Evolutionary conservation across 1,140 invertebrate species (phyloP).

Genomic region (Pinna nobilis): DNA sequence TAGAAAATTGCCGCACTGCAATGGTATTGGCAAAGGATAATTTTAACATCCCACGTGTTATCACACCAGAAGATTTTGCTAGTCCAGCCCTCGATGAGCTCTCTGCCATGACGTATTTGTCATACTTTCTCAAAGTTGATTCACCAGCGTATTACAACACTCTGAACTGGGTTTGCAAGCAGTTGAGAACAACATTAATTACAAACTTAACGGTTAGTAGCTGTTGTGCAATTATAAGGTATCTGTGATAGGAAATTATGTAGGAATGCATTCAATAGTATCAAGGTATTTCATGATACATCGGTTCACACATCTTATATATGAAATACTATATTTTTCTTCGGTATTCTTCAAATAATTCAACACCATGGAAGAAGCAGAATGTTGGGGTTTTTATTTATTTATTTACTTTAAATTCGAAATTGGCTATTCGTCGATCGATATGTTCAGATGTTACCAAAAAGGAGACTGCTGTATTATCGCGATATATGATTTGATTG

Average conservation of each 20-base stretch:
- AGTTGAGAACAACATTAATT: slow-evolving; percentile 62
- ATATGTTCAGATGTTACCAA: too few species aligned
- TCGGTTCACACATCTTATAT: too few species aligned
- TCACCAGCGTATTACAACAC: slow-evolving; percentile 95
- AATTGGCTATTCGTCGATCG: too few species aligned
- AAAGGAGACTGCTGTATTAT: too few species aligned
- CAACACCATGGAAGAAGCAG: too few species aligned
- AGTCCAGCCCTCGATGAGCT: slow-evolving; percentile 96
- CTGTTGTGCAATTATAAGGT: neutral
- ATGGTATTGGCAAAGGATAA: slow-evolving; percentile 94
- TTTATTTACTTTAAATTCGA: too few species aligned
- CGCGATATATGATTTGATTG: too few species aligned
- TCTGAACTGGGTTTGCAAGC: slow-evolving; percentile 89
- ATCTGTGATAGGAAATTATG: neutral
- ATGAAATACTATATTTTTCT: too few species aligned
- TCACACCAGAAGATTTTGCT: slow-evolving; percentile 96
- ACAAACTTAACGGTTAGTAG: slow-evolving; percentile 92
- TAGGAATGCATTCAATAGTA: neutral
- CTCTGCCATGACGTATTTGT: slow-evolving; percentile 99
- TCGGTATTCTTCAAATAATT: too few species aligned
- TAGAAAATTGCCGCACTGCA: slow-evolving; percentile 92
- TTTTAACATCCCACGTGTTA: slow-evolving; percentile 92
- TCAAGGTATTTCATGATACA: too few species aligned
- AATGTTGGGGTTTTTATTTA: too few species aligned
- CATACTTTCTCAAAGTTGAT: slow-evolving; percentile 97